Conservation (phyloP, 2,797 vertebrate species). For the Cirrhinus molitorella region DNA sequence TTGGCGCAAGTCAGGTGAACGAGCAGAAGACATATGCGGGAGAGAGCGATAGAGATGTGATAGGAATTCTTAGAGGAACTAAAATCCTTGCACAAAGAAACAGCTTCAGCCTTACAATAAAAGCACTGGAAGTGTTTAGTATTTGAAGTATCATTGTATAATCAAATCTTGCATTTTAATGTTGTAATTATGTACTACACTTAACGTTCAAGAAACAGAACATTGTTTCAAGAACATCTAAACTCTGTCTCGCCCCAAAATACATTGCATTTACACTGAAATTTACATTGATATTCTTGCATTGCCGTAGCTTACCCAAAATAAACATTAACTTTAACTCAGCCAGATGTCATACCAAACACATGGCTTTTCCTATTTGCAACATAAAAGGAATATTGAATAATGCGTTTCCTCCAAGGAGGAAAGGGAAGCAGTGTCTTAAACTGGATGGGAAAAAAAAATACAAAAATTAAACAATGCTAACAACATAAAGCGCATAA, state of each 20-base stretch:
- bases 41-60: not conserved
- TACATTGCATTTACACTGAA: not conserved
- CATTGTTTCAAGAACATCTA: not conserved
- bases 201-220: not conserved
- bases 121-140: not conserved
- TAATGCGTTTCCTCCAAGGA: no score
- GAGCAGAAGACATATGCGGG: slow-evolving; percentile 36
- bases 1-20: slow-evolving; percentile 50
- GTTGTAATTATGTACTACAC: not conserved
- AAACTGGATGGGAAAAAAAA: no score
- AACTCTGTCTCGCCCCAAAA: not conserved
- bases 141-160: not conserved
- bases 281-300: not conserved
- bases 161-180: slow-evolving; percentile 7
- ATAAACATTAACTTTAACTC: not conserved
- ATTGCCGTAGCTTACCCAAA: not conserved
- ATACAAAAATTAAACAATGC: no score
- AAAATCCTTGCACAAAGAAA: not conserved
- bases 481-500: no score
- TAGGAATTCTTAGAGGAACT: slow-evolving; percentile 35
- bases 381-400: no score
- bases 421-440: no score
- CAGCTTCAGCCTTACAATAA: not conserved
- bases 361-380: not conserved
- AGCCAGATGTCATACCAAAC: not conserved